Percentiles rank a stretch among this genome's conserved stretches.
These are phyloP conservation scores for Collichthys lucidus DNA, from an alignment of 2,113 vertebrate genomes.

Conservation along the genomic window DNA sequence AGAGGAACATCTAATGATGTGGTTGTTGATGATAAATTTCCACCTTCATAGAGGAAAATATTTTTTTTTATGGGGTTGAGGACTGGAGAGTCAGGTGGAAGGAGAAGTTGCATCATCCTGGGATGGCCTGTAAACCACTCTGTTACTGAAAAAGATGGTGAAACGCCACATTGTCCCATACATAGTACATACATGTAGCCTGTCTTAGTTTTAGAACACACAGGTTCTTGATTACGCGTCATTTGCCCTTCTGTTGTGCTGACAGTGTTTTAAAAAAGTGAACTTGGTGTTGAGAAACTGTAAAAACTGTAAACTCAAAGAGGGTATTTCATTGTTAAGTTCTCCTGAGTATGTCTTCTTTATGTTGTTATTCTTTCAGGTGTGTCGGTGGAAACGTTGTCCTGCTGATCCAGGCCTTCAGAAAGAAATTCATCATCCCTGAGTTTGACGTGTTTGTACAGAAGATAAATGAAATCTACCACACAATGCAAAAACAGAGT, in stretches of 20 bases:
- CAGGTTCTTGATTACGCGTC: too few species aligned
- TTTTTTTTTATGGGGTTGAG: neutral
- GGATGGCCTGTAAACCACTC: neutral
- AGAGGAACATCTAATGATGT: neutral
- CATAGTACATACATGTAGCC: too few species aligned
- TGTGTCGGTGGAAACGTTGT: constrained; percentile 89
- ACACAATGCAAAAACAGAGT: constrained; percentile 76
- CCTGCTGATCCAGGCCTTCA: constrained; percentile 89
- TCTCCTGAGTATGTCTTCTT: neutral
- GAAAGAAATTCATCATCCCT: constrained; percentile 91
- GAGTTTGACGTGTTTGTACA: constrained; percentile 88
- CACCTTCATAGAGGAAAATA: neutral
- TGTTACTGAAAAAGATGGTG: neutral
- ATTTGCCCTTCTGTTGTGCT: neutral
- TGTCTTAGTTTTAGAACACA: too few species aligned
- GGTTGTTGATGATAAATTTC: neutral
- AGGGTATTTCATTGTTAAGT: neutral
- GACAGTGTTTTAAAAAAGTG: neutral
- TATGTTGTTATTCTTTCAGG: constrained; percentile 74
- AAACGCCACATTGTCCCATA: neutral
- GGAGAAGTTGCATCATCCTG: too few species aligned
- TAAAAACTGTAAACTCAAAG: neutral
- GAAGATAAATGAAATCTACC: constrained; percentile 87
- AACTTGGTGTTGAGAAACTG: neutral
- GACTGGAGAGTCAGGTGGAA: neutral